Conservation (phyloP, 1,140 invertebrate species). For the Dufourea novaeangliae region DNA sequence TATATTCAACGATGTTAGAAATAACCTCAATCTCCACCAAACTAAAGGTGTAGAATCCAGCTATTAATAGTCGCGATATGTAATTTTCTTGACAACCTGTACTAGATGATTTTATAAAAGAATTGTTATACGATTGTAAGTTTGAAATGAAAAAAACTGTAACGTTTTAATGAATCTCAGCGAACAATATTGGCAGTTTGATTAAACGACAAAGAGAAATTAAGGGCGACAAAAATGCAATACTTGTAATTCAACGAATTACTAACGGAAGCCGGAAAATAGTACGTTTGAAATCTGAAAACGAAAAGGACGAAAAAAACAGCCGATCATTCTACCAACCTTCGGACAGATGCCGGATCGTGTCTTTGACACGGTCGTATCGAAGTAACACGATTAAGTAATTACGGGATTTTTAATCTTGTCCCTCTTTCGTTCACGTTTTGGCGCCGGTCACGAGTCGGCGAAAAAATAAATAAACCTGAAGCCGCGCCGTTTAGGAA, state of each 20-base stretch:
- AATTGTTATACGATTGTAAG: too few relatives aligned
- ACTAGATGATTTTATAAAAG: too few relatives aligned
- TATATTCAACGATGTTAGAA: too few relatives aligned
- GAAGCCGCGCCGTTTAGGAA: slow-evolving; percentile 70
- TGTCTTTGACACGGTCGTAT: slow-evolving; percentile 71
- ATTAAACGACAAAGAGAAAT: background rate
- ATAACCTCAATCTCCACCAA: too few relatives aligned
- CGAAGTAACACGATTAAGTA: slow-evolving; percentile 76
- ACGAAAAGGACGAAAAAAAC: background rate
- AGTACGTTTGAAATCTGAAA: slow-evolving; percentile 18
- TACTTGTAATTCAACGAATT: background rate
- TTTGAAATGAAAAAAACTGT: background rate
- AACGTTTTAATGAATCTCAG: background rate
- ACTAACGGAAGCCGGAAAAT: slow-evolving; percentile 1
- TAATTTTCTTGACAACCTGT: too few relatives aligned
- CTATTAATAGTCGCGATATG: too few relatives aligned
- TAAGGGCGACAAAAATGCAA: background rate
- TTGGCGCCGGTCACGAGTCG: slow-evolving; percentile 69
- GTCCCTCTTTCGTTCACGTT: slow-evolving; percentile 70
- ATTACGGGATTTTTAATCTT: slow-evolving; percentile 81
- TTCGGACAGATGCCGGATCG: slow-evolving; percentile 25
- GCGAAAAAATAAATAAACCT: slow-evolving; percentile 79
- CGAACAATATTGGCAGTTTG: slow-evolving; percentile 2
- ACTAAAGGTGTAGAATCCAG: too few relatives aligned
- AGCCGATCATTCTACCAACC: background rate